phyloP scores from a whole-genome alignment of 2,888 invertebrate genomes.

The Polydrusus tereticollis region DNA sequence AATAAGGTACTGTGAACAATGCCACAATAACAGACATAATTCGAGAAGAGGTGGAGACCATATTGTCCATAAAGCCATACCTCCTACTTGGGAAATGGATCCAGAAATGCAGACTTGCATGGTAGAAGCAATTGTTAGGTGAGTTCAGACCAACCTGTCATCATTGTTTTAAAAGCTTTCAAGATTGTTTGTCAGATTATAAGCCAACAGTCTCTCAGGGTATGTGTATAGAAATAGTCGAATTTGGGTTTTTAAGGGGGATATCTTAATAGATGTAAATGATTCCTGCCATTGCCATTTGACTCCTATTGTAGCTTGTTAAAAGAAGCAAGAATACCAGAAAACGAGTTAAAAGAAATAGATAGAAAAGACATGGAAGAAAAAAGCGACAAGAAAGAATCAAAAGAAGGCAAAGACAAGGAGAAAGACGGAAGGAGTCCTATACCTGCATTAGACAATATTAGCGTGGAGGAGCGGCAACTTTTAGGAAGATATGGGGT shows the following conservation, averaged over 20 bases:
- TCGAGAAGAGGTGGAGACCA: slow-evolving; percentile 90
- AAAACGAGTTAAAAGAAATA: slow-evolving; percentile 74
- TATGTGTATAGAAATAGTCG: no score
- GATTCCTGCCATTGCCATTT: no score
- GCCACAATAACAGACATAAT: slow-evolving; percentile 91
- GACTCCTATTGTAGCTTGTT: slow-evolving; percentile 73
- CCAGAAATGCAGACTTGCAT: slow-evolving; percentile 93
- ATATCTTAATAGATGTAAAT: no score
- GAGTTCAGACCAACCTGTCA: no score
- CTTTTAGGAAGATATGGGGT: slow-evolving; percentile 95
- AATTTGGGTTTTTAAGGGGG: no score
- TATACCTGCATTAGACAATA: slow-evolving; percentile 73
- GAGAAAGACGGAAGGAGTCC: slow-evolving; percentile 65
- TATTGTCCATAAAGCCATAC: slow-evolving; percentile 88
- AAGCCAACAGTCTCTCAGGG: no score
- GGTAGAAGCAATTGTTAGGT: slow-evolving; percentile 95
- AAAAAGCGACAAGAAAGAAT: slow-evolving; percentile 54
- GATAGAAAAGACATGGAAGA: slow-evolving; percentile 58
- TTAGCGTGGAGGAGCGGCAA: slow-evolving; percentile 88
- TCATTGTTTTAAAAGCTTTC: no score
- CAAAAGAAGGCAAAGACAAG: slow-evolving; percentile 52
- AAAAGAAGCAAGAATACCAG: slow-evolving; percentile 90
- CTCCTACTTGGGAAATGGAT: slow-evolving; percentile 91
- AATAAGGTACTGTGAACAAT: slow-evolving; percentile 91
- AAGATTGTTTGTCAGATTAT: no score